Evolutionary conservation across 2,797 vertebrate genomes (phyloP), one percentile per base, ranked within the genome.

Genomic region (Xyrichtys novacula): DNA sequence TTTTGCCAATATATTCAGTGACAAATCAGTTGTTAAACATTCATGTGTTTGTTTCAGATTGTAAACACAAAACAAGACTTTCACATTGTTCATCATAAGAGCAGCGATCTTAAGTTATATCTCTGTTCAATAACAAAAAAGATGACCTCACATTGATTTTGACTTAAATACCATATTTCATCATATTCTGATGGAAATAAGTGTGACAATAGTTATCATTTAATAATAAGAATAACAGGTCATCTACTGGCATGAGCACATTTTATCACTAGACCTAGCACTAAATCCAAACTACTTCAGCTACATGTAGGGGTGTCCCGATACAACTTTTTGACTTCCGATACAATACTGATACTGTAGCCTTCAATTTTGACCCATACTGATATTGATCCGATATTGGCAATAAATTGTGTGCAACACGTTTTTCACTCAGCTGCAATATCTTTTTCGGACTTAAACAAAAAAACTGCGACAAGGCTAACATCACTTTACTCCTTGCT

Each of bases 11-110:
- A 70, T 3, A n/a, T 34, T 64, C n/a, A 55, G 8, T 29, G 28
- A 22, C 10, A 65, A 36, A 43, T n/a, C 9, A 47, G 6, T 53
- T 31, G n/a, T 34, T 52, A 58, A 69, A 66, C 66, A 17, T 54
- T 31, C 9, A 34, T 34, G 10, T 3, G 10, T 81, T 76, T 43
- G 3, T 40, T 61, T 3, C 9, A 61, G 15, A 60, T 48, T 65
- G 36, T 14, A 54, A 12, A 58, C 15, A 68, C 46, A 60, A 32
- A 22, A 56, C 3, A 59, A 67, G 1, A 58, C 46, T 42, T 1
- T 32, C 2, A 72, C 19, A 19, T 32, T 7, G 0, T 14, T 29
- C 15, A 26, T 43, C 36, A 39, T 25, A 2, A 49, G 6, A 34
- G 4, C 14, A 62, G 53, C 17, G 20, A 34, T 25, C 14, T 4